Percentiles rank a stretch among this genome's conserved stretches.
Conservation (phyloP, 1,140 invertebrate genomes). For the Bombus confusus region DNA sequence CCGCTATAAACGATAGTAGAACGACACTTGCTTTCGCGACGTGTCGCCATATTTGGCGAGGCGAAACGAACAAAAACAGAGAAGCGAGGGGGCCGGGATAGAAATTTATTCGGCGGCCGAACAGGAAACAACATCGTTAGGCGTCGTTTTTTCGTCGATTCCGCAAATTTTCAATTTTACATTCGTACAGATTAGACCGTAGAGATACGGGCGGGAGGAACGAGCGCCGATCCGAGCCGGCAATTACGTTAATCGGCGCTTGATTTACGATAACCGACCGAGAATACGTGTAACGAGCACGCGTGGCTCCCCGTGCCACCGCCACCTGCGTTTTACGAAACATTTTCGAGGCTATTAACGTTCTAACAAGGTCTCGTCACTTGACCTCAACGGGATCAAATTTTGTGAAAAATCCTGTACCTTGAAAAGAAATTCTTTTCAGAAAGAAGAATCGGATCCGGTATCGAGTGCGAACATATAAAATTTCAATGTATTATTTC, state of each 20-base stretch:
- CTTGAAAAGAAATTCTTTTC: too few relatives aligned
- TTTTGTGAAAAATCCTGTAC: neutral
- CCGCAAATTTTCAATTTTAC: conserved; percentile 53
- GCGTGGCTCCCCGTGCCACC: neutral
- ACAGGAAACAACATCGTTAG: neutral
- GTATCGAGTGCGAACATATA: too few relatives aligned
- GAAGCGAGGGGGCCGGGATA: neutral
- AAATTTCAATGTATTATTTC: too few relatives aligned
- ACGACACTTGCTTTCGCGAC: neutral
- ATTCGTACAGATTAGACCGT: conserved; percentile 49
- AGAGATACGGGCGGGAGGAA: conserved; percentile 16
- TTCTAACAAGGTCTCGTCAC: conserved; percentile 77
- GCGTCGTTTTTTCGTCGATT: conserved; percentile 27
- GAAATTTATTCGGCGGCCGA: conserved; percentile 15
- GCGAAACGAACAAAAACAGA: neutral
- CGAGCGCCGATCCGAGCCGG: conserved; percentile 15
- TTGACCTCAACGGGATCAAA: neutral
- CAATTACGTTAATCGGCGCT: conserved; percentile 53
- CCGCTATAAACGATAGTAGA: neutral
- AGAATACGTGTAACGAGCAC: conserved; percentile 29
- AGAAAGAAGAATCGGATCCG: too few relatives aligned
- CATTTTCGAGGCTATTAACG: conserved; percentile 79
- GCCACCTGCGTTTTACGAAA: conserved; percentile 81
- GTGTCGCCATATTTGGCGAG: neutral
- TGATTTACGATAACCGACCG: conserved; percentile 51